Percentiles rank a stretch among this genome's conserved stretches.
Conservation (phyloP, 2,888 invertebrate species). For the Aphrophora alni region DNA sequence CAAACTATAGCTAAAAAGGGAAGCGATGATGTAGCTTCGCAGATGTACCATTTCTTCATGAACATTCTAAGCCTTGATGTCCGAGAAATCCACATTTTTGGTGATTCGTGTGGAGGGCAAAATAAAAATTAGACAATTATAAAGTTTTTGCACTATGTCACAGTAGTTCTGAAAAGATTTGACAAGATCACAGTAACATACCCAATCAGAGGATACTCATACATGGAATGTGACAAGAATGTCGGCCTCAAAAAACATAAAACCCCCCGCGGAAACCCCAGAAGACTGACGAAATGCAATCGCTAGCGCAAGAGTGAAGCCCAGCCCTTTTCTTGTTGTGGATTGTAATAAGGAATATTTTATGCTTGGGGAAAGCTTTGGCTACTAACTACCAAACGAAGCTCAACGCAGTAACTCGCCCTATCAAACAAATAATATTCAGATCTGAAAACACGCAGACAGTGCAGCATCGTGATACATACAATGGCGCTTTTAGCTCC, state of each 20-base stretch:
- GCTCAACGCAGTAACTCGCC: background rate
- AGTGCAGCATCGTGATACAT: slow-evolving; percentile 14
- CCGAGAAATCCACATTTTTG: background rate
- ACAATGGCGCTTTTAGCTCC: background rate
- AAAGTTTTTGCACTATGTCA: slow-evolving; percentile 17
- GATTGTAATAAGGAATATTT: slow-evolving; percentile 13
- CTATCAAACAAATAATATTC: slow-evolving; percentile 17
- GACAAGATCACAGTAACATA: slow-evolving; percentile 6
- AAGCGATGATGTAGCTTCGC: too few relatives aligned
- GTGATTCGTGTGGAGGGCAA: slow-evolving; percentile 25
- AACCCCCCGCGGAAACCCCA: slow-evolving; percentile 16
- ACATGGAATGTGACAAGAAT: slow-evolving; percentile 32
- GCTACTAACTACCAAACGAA: background rate
- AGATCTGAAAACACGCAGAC: background rate
- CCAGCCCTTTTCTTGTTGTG: slow-evolving; percentile 28
- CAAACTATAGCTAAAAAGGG: too few relatives aligned
- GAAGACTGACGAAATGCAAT: slow-evolving; percentile 9
- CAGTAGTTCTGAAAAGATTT: background rate
- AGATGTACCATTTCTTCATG: background rate
- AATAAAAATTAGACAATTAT: slow-evolving; percentile 27
- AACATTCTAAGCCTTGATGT: background rate
- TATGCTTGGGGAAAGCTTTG: slow-evolving; percentile 12
- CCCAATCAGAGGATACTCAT: slow-evolving; percentile 16
- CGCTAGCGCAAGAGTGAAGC: slow-evolving; percentile 10
- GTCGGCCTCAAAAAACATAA: slow-evolving; percentile 7